Conservation (phyloP, 1,140 invertebrate genomes). For the Littorina saxatilis region DNA sequence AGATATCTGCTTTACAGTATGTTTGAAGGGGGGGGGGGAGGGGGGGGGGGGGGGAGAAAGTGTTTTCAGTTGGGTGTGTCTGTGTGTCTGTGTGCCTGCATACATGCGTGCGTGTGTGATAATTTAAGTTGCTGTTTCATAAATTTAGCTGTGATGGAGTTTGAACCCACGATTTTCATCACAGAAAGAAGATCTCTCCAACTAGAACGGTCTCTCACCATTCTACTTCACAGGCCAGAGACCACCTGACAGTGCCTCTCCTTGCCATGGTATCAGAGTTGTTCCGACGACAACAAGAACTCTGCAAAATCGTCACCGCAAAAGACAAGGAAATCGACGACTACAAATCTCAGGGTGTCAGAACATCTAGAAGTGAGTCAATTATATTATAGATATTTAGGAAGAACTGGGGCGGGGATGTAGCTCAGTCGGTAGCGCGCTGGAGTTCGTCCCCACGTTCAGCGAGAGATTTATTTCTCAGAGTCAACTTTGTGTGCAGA, state of each 20-base stretch:
- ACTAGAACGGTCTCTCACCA: too few species aligned
- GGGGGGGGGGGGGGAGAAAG: neutral
- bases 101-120: neutral
- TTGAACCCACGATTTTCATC: too few species aligned
- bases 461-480: too few species aligned
- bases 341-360: constrained; percentile 66
- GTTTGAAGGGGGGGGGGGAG: neutral
- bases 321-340: constrained; percentile 72
- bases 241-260: constrained; percentile 64
- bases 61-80: neutral
- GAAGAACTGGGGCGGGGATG: too few species aligned
- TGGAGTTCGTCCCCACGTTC: too few species aligned
- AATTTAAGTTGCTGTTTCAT: neutral
- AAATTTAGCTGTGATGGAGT: too few species aligned
- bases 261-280: constrained; percentile 67
- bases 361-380: constrained; percentile 62
- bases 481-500: too few species aligned
- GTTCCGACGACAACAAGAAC: constrained; percentile 60
- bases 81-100: neutral
- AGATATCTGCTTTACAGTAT: neutral
- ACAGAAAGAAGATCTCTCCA: too few species aligned
- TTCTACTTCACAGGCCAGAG: constrained; percentile 48
- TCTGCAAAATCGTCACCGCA: constrained; percentile 57
- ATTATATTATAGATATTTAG: constrained; percentile 4
- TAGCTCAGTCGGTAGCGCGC: too few species aligned